These are phyloP conservation scores for Heliconius congener DNA, from an alignment of 1,140 invertebrate species.

Conservation along the genomic window DNA sequence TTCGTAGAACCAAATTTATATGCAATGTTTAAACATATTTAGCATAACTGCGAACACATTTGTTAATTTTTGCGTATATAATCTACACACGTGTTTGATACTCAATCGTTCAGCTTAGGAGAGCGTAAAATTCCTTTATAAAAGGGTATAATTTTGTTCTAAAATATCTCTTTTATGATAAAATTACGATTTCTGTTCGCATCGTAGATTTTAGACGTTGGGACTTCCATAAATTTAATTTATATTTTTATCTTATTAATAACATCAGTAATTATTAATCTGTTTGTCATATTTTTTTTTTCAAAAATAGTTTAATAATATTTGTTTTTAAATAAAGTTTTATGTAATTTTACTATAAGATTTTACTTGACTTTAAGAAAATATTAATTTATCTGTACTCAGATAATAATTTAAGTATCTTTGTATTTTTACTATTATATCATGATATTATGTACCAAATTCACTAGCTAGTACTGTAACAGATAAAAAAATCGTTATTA, in stretches of 20 bases:
- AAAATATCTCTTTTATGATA: conserved; percentile 21
- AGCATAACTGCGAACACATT: neutral
- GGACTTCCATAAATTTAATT: conserved; percentile 12
- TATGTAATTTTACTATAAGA: no score
- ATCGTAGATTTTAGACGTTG: neutral
- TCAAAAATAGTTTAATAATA: no score
- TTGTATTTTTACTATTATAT: neutral
- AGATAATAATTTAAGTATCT: neutral
- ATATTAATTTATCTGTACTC: neutral
- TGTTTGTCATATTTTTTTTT: neutral
- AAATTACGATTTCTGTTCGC: neutral
- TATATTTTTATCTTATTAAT: neutral
- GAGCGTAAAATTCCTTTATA: conserved; percentile 33
- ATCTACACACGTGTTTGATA: neutral
- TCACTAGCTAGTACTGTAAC: conserved; percentile 9
- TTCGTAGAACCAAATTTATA: neutral
- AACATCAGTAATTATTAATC: neutral
- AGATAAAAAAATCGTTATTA: conserved; percentile 2
- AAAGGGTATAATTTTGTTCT: conserved; percentile 29
- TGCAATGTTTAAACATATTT: neutral
- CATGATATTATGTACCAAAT: neutral
- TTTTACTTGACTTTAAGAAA: no score
- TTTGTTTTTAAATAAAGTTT: no score
- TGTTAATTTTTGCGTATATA: conserved; percentile 1
- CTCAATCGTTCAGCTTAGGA: conserved; percentile 21